A percentile compares a stretch with the other conserved stretches of the same genome.
Conservation (phyloP, 2,888 invertebrate species). For the Diadegma fenestrale region DNA sequence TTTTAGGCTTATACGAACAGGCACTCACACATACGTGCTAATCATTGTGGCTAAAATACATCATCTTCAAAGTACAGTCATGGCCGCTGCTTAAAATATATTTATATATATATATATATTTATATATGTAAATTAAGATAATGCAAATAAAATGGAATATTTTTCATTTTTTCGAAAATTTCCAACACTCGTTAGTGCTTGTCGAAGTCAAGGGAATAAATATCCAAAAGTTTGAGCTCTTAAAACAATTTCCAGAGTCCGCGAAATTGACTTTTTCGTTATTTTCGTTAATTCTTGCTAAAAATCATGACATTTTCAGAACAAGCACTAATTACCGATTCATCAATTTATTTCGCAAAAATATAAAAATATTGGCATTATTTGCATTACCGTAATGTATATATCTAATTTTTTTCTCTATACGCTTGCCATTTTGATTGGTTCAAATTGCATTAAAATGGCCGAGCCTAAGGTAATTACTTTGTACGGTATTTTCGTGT, state of each 20-base stretch:
- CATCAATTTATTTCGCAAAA: no score
- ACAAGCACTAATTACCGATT: no score
- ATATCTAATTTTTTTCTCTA: conserved; percentile 35
- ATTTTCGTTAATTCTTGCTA: no score
- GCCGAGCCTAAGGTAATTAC: conserved; percentile 82
- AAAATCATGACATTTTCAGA: no score
- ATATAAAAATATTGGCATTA: no score
- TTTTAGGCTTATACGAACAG: conserved; percentile 79
- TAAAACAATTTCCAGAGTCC: no score
- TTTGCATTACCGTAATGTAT: conserved; percentile 33
- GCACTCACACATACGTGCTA: conserved; percentile 84
- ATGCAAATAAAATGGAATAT: no score
- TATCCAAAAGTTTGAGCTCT: no score
- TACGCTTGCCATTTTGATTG: conserved; percentile 55
- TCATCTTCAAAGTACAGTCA: conserved; percentile 81
- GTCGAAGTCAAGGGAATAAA: no score
- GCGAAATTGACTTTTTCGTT: no score
- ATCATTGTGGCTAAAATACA: conserved; percentile 82
- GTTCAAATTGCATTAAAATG: conserved; percentile 76
- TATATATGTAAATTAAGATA: conserved; percentile 47
- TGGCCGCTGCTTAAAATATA: conserved; percentile 83
- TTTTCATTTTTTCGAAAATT: no score
- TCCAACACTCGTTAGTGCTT: no score
- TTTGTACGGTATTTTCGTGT: conserved; percentile 83
- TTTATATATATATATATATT: conserved; percentile 46